A percentile compares a stretch with the other conserved stretches of the same genome.
phyloP scores from a whole-genome alignment of 2,113 vertebrate genomes.

The Plecotus auritus region DNA sequence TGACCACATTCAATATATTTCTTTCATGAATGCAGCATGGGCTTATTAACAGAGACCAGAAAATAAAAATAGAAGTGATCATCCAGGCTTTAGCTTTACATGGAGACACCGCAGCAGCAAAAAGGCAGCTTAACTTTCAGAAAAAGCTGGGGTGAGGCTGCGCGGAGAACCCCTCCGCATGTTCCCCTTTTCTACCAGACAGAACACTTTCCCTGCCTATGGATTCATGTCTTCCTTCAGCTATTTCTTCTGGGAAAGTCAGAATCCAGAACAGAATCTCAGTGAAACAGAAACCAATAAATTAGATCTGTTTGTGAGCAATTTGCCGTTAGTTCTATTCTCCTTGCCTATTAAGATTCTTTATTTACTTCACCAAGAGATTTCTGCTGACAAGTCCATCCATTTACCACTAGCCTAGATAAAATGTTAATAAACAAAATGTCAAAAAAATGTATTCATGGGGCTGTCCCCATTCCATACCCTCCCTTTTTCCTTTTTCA shows the following conservation, averaged over 20 bases:
- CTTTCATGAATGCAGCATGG: conserved; percentile 62
- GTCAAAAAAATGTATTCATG: conserved; percentile 81
- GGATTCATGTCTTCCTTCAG: conserved; percentile 74
- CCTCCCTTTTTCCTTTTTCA: conserved; percentile 42
- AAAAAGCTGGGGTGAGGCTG: not conserved
- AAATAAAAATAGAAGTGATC: conserved; percentile 52
- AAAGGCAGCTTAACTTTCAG: not conserved
- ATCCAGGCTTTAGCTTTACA: not conserved
- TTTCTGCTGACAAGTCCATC: conserved; percentile 84
- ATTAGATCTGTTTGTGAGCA: conserved; percentile 82
- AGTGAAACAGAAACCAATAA: conserved; percentile 80
- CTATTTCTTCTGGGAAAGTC: conserved; percentile 81
- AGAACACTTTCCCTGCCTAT: conserved; percentile 58
- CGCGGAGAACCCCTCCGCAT: not conserved
- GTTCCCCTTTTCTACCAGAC: conserved; percentile 13
- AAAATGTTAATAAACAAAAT: conserved; percentile 85
- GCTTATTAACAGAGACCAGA: conserved; percentile 64
- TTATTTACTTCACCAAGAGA: conserved; percentile 84
- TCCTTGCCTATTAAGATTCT: conserved; percentile 81
- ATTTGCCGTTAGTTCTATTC: conserved; percentile 79
- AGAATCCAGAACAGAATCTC: conserved; percentile 79
- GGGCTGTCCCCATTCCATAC: conserved; percentile 23
- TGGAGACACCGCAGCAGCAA: not conserved
- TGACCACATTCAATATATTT: conserved; percentile 66
- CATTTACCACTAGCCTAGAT: conserved; percentile 81